Evolutionary conservation across 1,140 invertebrate species (phyloP).

Genomic region (Rhynchophorus ferrugineus): DNA sequence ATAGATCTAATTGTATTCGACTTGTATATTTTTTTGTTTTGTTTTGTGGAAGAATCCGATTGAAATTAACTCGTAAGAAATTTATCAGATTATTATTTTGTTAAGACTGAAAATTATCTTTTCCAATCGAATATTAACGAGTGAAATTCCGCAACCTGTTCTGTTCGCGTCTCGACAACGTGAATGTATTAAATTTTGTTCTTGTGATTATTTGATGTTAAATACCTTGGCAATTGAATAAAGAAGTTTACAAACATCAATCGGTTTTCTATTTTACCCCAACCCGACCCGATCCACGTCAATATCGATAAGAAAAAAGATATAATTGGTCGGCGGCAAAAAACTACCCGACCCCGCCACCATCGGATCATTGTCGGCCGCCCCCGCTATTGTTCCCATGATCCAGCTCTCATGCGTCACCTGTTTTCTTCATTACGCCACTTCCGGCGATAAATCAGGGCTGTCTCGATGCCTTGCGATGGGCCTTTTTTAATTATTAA

Average conservation of each 20-base stretch:
- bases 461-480: slow-evolving; percentile 12
- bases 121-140: no score
- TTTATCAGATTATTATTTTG: background rate
- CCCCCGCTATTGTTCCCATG: slow-evolving; percentile 26
- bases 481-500: slow-evolving; percentile 16
- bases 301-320: no score
- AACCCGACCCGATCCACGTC: no score
- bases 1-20: background rate
- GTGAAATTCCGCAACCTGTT: no score
- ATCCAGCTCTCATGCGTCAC: slow-evolving; percentile 28
- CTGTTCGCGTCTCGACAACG: no score
- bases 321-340: no score
- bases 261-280: no score
- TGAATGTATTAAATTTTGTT: background rate
- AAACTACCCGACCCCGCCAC: no score
- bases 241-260: background rate
- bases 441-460: slow-evolving; percentile 37
- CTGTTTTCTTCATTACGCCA: slow-evolving; percentile 36
- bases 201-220: background rate
- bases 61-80: background rate
- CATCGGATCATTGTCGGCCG: no score
- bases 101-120: background rate
- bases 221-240: background rate
- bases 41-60: background rate
- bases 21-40: background rate